Evolutionary conservation across 2,113 vertebrate genomes (phyloP).

Genomic region (Labeo catla): DNA sequence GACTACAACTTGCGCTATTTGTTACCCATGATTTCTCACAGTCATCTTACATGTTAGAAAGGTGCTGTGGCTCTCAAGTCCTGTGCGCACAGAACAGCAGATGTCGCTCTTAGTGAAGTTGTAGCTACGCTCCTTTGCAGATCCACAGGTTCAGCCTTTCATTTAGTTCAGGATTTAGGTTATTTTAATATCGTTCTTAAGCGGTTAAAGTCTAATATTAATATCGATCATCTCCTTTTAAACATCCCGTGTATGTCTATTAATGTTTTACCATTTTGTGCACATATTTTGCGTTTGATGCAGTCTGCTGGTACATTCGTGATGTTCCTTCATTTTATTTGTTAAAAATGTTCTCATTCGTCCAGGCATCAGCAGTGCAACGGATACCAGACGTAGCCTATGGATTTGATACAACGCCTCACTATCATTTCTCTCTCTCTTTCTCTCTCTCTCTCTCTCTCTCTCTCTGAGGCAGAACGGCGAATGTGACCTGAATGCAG

Average conservation of each 20-base stretch:
- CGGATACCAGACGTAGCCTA: conserved; percentile 57
- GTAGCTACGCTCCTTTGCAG: conserved; percentile 40
- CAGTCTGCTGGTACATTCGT: not conserved
- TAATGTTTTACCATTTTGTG: not conserved
- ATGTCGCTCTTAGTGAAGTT: conserved; percentile 74
- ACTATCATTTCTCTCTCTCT: conserved; percentile 62
- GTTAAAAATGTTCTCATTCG: not conserved
- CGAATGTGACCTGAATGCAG: conserved; percentile 79
- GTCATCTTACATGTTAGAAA: conserved; percentile 2
- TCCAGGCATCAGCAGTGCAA: conserved; percentile 43
- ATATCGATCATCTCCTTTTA: not conserved
- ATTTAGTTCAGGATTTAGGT: conserved; percentile 4
- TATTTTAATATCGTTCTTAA: not conserved
- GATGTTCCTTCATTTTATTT: not conserved
- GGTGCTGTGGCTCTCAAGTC: not conserved
- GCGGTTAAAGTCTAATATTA: not conserved
- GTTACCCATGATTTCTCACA: not conserved
- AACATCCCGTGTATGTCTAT: not conserved
- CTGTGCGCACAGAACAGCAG: conserved; percentile 66
- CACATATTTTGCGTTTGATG: not conserved
- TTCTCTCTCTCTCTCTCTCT: not conserved
- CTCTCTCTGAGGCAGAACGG: conserved; percentile 65
- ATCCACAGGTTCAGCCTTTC: conserved; percentile 52
- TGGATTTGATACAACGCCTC: conserved; percentile 72
- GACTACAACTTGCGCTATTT: not conserved